Evolutionary conservation across 2,113 vertebrate genomes (phyloP).

Genomic region (Scytalopus superciliaris): DNA sequence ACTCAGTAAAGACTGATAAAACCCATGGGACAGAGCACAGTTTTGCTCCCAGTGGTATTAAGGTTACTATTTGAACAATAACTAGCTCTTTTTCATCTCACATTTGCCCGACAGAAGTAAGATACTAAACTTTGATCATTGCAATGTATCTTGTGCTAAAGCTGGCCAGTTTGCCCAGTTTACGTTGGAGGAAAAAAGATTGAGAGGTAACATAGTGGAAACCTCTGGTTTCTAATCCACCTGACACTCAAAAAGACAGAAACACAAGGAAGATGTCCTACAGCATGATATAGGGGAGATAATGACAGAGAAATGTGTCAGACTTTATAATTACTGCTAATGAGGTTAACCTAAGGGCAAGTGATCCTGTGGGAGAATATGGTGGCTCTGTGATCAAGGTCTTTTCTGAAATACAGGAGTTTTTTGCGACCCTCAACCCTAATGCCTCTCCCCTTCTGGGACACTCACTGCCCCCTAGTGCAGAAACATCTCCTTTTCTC

Average conservation of each 20-base stretch:
- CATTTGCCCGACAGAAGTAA: not conserved
- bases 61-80: not conserved
- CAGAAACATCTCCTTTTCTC: not conserved
- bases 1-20: not conserved
- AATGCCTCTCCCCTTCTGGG: not conserved
- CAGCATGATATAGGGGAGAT: not conserved
- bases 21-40: not conserved
- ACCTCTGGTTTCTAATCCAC: not conserved
- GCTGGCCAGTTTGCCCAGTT: not conserved
- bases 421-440: not conserved
- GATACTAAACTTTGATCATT: not conserved
- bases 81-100: not conserved
- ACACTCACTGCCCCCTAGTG: not conserved
- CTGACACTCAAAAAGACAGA: not conserved
- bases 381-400: not conserved
- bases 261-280: not conserved
- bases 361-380: not conserved
- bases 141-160: not conserved
- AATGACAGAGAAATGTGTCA: constrained; percentile 8
- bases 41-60: not conserved
- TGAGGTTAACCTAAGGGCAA: constrained; percentile 38
- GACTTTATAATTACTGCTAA: constrained; percentile 43
- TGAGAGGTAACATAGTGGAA: not conserved
- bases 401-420: not conserved
- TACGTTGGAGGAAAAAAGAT: not conserved